Base-by-base conservation (phyloP, 2,113 vertebrate species). In the Meriones unguiculatus region DNA sequence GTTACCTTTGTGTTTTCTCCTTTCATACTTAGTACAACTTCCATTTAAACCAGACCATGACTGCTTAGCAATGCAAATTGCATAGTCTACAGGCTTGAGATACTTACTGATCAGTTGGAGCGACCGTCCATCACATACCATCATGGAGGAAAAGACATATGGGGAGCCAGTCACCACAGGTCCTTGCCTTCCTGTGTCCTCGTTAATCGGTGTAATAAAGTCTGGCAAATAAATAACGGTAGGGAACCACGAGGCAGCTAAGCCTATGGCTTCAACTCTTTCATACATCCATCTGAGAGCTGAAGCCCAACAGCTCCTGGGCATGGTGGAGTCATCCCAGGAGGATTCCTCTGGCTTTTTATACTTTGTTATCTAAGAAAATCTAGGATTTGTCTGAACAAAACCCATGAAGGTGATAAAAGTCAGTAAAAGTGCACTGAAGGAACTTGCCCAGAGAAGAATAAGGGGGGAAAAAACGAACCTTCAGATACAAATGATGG, bases 381-480 rank as follows among this genome's bases (percentile, higher is more conserved):
- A 72, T 7, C 12, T 14, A 54, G 28, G 20, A 15, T 82, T 91
- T 22, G 67, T 69, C 32, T 54, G 52, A 89, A 73, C 22, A 77
- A 91, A n/a, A n/a, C 81, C 67, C 76, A 81, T 28, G 4, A 70
- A 46, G 15, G 8, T 93, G 57, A 77, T 52, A 50, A 73, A 88
- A 87, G 10, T 65, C 18, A 91, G 65, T 62, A 20, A 17, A 77
- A 52, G 7, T 1, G 3, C 64, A 13, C 5, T 80, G 38, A 92
- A 62, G 17, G 9, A 89, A 69, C 12, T 50, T 85, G 57, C 32
- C 85, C 35, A 54, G 24, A 81, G 38, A 81, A 32, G 70, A 95
- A 24, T 38, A 54, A 93, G 65, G 50, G 97, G 97, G 41, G 25
- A 94, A 59, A 59, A 67, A 65, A 87, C 67, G 15, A 86, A 86